Percentiles rank a stretch among this genome's conserved stretches.
Conservation (phyloP, 1,140 invertebrate genomes). For the Fragariocoptes setiger region DNA sequence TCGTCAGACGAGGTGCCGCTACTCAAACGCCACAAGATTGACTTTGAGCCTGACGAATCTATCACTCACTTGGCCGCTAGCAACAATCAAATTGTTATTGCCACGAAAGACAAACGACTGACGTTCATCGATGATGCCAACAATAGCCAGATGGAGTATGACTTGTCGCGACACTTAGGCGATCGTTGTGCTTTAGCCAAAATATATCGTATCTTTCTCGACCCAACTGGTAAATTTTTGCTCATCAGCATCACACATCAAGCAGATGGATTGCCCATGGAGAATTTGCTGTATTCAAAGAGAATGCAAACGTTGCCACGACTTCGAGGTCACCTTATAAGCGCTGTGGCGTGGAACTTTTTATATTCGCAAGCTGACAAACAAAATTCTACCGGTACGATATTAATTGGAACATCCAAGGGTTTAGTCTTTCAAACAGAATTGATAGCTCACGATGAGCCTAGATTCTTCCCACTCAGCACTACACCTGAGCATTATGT, state of each 20-base stretch:
- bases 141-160: constrained; percentile 13
- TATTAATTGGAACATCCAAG: constrained; percentile 56
- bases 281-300: constrained; percentile 41
- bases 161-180: constrained; percentile 12
- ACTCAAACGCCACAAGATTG: constrained; percentile 17
- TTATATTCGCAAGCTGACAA: neutral
- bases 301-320: constrained; percentile 24
- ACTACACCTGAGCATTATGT: constrained; percentile 36
- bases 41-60: constrained; percentile 28
- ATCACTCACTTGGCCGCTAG: constrained; percentile 45
- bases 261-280: constrained; percentile 19
- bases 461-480: constrained; percentile 36
- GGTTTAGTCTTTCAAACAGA: constrained; percentile 73
- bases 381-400: constrained; percentile 29
- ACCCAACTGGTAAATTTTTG: constrained; percentile 52
- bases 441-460: constrained; percentile 36
- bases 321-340: constrained; percentile 41
- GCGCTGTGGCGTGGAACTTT: constrained; percentile 56
- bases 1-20: constrained; percentile 15
- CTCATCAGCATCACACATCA: constrained; percentile 30
- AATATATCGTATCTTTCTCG: constrained; percentile 43
- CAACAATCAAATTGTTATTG: constrained; percentile 45
- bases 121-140: constrained; percentile 35
- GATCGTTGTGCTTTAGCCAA: constrained; percentile 17
- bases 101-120: constrained; percentile 45